These are phyloP conservation scores for Pogonocherus hispidulus DNA, from an alignment of 2,888 invertebrate species.

Conservation along the genomic window DNA sequence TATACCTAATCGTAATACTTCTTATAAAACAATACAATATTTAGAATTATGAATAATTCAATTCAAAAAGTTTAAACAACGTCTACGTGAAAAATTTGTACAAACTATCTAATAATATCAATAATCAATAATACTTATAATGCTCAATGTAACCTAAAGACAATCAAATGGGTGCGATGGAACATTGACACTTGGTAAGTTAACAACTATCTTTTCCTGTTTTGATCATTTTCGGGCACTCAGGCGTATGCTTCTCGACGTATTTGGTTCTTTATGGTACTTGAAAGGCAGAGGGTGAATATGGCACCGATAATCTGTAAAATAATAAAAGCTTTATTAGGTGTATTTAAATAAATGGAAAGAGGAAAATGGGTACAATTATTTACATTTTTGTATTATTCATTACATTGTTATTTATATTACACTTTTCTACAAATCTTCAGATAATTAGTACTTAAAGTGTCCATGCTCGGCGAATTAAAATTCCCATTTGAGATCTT, in stretches of 20 bases:
- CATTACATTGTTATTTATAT: no score
- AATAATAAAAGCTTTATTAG: slow-evolving; percentile 49
- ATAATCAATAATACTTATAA: slow-evolving; percentile 9
- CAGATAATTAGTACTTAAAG: no score
- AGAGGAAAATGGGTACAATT: no score
- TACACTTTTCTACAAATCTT: no score
- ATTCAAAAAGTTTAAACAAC: neutral
- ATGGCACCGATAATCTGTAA: slow-evolving; percentile 82
- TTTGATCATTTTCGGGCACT: slow-evolving; percentile 17
- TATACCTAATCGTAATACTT: no score
- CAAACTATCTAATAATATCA: neutral
- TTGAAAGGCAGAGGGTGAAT: slow-evolving; percentile 88
- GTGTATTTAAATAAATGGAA: no score
- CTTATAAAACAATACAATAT: no score
- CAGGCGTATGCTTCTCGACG: slow-evolving; percentile 71
- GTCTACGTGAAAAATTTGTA: neutral
- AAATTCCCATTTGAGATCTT: no score
- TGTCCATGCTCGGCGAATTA: no score
- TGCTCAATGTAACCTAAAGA: neutral
- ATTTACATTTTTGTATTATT: no score
- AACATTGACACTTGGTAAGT: slow-evolving; percentile 19
- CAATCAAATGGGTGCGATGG: slow-evolving; percentile 16
- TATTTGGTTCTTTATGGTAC: slow-evolving; percentile 87
- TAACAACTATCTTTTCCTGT: slow-evolving; percentile 13
- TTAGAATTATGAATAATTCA: no score